Percentiles rank a stretch among this genome's conserved stretches.
Conservation (phyloP, 2,888 invertebrate genomes). For the Microplitis deprimator region DNA sequence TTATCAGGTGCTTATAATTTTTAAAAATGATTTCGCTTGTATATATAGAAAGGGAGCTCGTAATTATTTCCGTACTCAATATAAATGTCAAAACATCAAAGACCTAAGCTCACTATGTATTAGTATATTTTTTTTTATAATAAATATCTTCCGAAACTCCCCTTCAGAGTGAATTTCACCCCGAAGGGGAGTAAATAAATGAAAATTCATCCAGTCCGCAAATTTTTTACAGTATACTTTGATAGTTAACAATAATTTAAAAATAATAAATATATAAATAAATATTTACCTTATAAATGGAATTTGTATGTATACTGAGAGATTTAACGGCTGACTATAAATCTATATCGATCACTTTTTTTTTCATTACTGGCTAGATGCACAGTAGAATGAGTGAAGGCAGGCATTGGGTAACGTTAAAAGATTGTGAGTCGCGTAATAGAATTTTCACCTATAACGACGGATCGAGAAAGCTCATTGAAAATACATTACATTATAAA, state of each 20-base stretch:
- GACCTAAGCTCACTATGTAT: no score
- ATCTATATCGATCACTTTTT: neutral
- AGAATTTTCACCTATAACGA: neutral
- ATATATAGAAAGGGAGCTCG: no score
- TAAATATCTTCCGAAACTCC: no score
- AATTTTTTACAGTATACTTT: no score
- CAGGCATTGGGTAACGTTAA: neutral
- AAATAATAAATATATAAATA: neutral
- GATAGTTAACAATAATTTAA: neutral
- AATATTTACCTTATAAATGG: neutral
- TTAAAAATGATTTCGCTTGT: no score
- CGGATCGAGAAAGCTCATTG: neutral
- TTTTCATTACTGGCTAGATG: neutral
- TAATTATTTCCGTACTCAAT: no score
- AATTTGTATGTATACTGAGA: neutral
- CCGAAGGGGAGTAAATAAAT: no score
- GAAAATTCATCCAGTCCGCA: no score
- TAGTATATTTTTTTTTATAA: no score
- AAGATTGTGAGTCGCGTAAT: neutral
- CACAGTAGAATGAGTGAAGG: neutral
- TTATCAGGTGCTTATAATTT: no score
- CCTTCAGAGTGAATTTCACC: no score
- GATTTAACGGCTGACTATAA: neutral
- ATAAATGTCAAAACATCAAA: no score
- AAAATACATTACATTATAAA: neutral